Conservation (phyloP, 2,797 vertebrate species). For the Sebastes cheni region DNA sequence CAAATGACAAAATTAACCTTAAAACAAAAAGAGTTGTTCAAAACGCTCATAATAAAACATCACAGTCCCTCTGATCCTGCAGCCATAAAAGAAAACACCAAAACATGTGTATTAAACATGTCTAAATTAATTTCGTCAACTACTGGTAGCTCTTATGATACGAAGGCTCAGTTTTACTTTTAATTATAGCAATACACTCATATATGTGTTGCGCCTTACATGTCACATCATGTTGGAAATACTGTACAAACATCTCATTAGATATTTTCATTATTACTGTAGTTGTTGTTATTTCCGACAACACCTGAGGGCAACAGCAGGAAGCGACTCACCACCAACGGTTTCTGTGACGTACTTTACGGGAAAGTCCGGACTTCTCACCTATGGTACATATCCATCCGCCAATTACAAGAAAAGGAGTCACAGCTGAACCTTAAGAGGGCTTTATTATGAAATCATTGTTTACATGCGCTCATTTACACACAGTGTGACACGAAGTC, state of each 20-base stretch:
- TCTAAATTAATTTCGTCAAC: not conserved
- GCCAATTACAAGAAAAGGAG: constrained; percentile 31
- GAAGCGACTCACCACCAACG: constrained; percentile 12
- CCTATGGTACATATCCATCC: constrained; percentile 74
- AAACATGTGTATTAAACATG: too few species aligned
- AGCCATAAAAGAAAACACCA: not conserved
- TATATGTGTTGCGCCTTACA: not conserved
- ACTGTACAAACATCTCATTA: not conserved
- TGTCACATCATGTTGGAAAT: not conserved
- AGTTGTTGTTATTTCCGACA: not conserved
- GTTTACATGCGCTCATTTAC: not conserved
- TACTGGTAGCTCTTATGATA: not conserved
- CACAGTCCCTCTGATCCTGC: not conserved
- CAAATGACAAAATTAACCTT: not conserved
- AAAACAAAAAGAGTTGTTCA: not conserved
- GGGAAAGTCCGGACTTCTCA: constrained; percentile 75
- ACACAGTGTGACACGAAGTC: not conserved
- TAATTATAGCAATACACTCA: too few species aligned
- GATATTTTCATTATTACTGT: not conserved
- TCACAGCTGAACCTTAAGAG: not conserved
- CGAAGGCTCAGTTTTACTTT: not conserved
- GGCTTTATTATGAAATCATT: not conserved
- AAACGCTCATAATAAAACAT: not conserved
- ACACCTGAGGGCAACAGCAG: not conserved
- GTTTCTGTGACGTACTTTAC: constrained; percentile 73